Evolutionary conservation across 1,140 invertebrate species (phyloP), one percentile per base, ranked within the genome.

Genomic region (Macrobrachium nipponense): DNA sequence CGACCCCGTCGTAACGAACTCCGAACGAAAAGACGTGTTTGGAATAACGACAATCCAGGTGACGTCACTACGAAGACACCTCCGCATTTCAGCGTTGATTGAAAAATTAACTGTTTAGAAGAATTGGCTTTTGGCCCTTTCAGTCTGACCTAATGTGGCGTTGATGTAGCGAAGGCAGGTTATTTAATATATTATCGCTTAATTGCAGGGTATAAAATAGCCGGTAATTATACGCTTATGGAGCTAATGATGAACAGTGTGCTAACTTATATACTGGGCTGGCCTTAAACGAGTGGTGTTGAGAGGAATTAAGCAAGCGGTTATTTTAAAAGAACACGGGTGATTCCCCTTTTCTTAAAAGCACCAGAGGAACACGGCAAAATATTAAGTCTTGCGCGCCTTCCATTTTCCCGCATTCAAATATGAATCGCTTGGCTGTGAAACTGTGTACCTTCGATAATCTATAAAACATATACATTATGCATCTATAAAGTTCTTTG

Each of bases 191-290:
- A 85, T 85, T 85, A 85, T 79, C 82, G 17, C 61, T 79, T 85
- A 85, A 85, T 85, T 85, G 72, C 27, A 61, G 82, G 82, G 82
- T 85, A 85, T 85, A 85, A 85, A 78, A 79, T 79, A 79, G 82
- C 64, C 76, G 36, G 62, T 78, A 85, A 85, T 85, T 85, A 85
- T 85, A 85, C 70, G 76, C 70, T 85, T 85, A 85, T 79, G 72
- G 43, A 72, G 72, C 75, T 85, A 85, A 85, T 85, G 82, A 85
- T 79, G 77, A 85, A 85, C 82, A 85, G 82, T 85, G 82, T 85
- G 82, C 82, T 85, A 85, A 85, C 61, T 59, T 79, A 62, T 84
- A 76, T 66, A 59, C 61, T n/a, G 44, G 27, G 76, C 61, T 85
- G 82, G 76, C 76, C 82, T 78, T 60, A 85, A 76, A 85, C 75